A percentile compares a stretch with the other conserved stretches of the same genome.
phyloP scores from a whole-genome alignment of 2,888 invertebrate genomes.

The Myopa tessellatipennis region DNA sequence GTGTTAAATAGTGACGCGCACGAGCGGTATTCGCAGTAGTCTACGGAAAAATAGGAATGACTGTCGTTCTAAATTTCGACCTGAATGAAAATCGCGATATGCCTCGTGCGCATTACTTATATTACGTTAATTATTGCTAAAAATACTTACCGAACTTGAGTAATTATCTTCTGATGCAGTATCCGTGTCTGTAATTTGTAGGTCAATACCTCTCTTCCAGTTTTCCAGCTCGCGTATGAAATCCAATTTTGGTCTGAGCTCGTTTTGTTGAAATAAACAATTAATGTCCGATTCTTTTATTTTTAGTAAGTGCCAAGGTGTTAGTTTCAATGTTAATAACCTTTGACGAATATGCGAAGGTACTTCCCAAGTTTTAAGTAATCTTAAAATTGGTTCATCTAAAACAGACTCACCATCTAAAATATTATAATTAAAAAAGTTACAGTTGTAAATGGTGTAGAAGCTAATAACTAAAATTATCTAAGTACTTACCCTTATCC shows the following conservation, averaged over 20 bases:
- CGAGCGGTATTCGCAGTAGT: too few species aligned
- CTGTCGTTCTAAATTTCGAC: neutral
- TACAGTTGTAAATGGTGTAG: too few species aligned
- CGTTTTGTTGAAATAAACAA: neutral
- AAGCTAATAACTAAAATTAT: too few species aligned
- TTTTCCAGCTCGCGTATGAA: neutral
- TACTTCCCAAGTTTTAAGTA: too few species aligned
- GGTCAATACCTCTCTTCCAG: neutral
- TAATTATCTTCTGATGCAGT: neutral
- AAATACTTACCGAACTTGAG: slow-evolving; percentile 3
- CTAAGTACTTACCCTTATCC: too few species aligned
- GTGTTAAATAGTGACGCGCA: too few species aligned
- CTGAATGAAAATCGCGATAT: neutral
- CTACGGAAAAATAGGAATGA: neutral
- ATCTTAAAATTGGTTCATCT: too few species aligned
- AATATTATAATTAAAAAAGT: too few species aligned
- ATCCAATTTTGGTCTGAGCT: neutral
- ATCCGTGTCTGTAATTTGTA: neutral
- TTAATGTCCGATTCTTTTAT: neutral
- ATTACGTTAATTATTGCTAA: neutral
- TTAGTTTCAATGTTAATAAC: neutral
- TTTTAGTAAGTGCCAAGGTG: neutral
- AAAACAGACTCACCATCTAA: too few species aligned
- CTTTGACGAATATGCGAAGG: neutral
- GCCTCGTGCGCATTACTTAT: neutral